phyloP scores from a whole-genome alignment of 2,888 invertebrate genomes.

The Chouioia cunea region DNA sequence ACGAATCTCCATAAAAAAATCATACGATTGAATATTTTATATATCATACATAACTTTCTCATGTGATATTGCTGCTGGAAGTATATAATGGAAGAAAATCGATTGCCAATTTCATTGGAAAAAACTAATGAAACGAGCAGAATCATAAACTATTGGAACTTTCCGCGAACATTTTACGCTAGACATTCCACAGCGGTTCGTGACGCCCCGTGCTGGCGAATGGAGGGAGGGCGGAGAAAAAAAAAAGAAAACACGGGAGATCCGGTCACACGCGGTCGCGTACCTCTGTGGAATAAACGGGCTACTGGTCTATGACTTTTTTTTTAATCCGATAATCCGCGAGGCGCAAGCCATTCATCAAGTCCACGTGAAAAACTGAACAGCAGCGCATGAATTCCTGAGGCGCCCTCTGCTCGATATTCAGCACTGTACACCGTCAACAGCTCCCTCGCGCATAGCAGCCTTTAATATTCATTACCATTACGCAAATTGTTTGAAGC shows the following conservation, averaged over 20 bases:
- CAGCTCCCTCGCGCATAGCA: not conserved
- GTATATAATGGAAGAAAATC: too few relatives aligned
- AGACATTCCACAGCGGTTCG: not conserved
- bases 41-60: too few relatives aligned
- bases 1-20: too few relatives aligned
- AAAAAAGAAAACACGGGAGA: too few relatives aligned
- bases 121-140: too few relatives aligned
- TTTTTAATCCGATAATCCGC: conserved; percentile 35
- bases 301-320: not conserved
- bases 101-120: too few relatives aligned
- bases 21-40: too few relatives aligned
- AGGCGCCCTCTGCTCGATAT: conserved; percentile 16
- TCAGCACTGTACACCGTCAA: not conserved
- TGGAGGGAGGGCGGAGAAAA: too few relatives aligned
- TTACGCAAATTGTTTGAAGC: conserved; percentile 35
- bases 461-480: conserved; percentile 42
- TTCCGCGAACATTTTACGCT: not conserved
- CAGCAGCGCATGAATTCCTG: conserved; percentile 27
- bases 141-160: too few relatives aligned
- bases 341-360: conserved; percentile 26
- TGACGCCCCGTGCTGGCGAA: too few relatives aligned
- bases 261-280: too few relatives aligned
- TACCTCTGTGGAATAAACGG: not conserved
- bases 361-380: conserved; percentile 19
- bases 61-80: too few relatives aligned